A percentile compares a stretch with the other conserved stretches of the same genome.
These are phyloP conservation scores for Venustaconcha ellipsiformis DNA, from an alignment of 1,140 invertebrate genomes.

Conservation along the genomic window DNA sequence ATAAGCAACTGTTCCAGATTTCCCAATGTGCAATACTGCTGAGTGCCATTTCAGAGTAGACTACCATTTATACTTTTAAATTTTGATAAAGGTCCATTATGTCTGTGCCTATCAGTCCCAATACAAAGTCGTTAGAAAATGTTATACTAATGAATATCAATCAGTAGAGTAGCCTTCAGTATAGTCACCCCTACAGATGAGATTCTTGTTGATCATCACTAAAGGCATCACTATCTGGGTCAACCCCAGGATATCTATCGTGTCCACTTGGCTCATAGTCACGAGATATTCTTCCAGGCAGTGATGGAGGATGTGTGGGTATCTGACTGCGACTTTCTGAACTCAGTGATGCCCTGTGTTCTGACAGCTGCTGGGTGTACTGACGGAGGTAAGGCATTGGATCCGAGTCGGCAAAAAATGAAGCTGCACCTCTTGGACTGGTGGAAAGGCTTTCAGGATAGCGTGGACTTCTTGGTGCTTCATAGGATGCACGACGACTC, in stretches of 20 bases:
- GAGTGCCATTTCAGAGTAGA: too few relatives aligned
- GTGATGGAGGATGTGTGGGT: neutral
- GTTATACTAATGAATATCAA: too few relatives aligned
- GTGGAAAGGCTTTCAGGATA: conserved; percentile 54
- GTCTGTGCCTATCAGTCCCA: too few relatives aligned
- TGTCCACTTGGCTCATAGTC: neutral
- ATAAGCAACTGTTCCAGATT: too few relatives aligned
- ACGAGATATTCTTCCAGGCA: too few relatives aligned
- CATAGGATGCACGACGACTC: conserved; percentile 45
- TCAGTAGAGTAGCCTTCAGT: too few relatives aligned
- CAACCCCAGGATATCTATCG: conserved; percentile 8
- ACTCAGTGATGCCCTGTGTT: conserved; percentile 24
- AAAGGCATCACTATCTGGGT: conserved; percentile 14
- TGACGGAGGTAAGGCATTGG: conserved; percentile 37
- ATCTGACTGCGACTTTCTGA: conserved; percentile 20
- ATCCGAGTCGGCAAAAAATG: conserved; percentile 60
- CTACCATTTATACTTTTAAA: too few relatives aligned
- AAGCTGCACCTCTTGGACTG: conserved; percentile 49
- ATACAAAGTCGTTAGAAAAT: too few relatives aligned
- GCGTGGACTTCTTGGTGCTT: conserved; percentile 53
- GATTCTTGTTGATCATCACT: conserved; percentile 4
- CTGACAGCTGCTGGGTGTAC: conserved; percentile 19
- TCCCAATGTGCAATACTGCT: too few relatives aligned
- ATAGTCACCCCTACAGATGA: too few relatives aligned
- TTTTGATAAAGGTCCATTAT: too few relatives aligned